Base-by-base conservation (phyloP, 1,140 invertebrate genomes). In the Euborellia annulipes region DNA sequence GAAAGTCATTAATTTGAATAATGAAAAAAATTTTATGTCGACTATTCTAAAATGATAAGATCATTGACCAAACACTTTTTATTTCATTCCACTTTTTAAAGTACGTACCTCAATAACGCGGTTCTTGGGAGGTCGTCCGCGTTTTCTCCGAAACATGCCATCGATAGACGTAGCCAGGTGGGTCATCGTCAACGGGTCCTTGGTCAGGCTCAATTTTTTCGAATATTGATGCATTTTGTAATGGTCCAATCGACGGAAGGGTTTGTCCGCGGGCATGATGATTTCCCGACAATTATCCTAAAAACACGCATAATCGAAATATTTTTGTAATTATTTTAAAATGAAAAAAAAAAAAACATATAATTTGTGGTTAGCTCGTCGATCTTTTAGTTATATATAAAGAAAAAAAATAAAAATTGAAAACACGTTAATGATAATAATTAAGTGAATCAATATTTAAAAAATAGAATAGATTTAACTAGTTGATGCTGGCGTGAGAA, bases 51-150 rank as follows among this genome's bases (percentile, higher is more conserved):
- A n/a, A n/a, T n/a, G n/a, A n/a, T n/a, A n/a, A n/a, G n/a, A n/a
- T n/a, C n/a, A n/a, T n/a, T n/a, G n/a, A n/a, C n/a, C n/a, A n/a
- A n/a, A n/a, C n/a, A n/a, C n/a, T n/a, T n/a, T n/a, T n/a, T n/a
- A n/a, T n/a, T n/a, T n/a, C n/a, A n/a, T n/a, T n/a, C 0, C 30
- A 40, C 13, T 14, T 41, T 37, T 22, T 30, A 17, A 38, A 42
- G 41, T 44, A 51, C 54, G 55, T 54, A 70, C 69, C 70, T 92
- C 87, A 40, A 93, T 87, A 13, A 91, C 78, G 2, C 87, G 69
- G 61, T 92, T 92, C 63, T 93, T 93, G 11, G 88, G 89, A 16
- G 89, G 89, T 43, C 89, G 69, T 46, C 89, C 89, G 21, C 89
- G 68, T 57, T 93, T 93, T 48, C 87, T 70, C 60, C 86, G 83